Conservation (phyloP, 2,888 invertebrate species). For the Cantharis flavilabris region DNA sequence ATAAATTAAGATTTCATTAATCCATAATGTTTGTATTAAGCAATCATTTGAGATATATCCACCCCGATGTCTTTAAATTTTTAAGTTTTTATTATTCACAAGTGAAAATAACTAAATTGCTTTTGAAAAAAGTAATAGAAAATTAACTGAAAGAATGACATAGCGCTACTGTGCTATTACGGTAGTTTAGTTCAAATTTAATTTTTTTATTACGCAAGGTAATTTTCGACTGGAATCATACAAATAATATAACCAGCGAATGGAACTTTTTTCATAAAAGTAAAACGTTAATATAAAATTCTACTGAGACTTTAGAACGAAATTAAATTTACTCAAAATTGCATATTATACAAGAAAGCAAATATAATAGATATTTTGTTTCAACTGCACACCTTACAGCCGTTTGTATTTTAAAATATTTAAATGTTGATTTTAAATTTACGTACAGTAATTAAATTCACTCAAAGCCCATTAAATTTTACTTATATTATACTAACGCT, state of each 20-base stretch:
- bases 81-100: not conserved
- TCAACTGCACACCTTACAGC: not conserved
- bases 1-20: no score
- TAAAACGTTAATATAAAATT: not conserved
- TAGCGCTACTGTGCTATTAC: not conserved
- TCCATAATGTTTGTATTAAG: no score
- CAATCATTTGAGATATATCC: no score
- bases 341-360: not conserved
- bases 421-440: not conserved
- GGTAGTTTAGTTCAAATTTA: not conserved
- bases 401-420: not conserved
- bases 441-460: not conserved
- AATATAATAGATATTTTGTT: not conserved
- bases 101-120: not conserved
- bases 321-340: not conserved
- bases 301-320: not conserved
- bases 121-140: not conserved
- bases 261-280: not conserved
- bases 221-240: not conserved
- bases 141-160: not conserved
- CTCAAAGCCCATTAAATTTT: not conserved
- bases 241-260: not conserved
- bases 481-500: not conserved
- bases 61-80: not conserved
- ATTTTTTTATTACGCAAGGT: not conserved